Evolutionary conservation across 2,888 invertebrate genomes (phyloP), one percentile per base, ranked within the genome.

Genomic region (Campaea margaritaria): DNA sequence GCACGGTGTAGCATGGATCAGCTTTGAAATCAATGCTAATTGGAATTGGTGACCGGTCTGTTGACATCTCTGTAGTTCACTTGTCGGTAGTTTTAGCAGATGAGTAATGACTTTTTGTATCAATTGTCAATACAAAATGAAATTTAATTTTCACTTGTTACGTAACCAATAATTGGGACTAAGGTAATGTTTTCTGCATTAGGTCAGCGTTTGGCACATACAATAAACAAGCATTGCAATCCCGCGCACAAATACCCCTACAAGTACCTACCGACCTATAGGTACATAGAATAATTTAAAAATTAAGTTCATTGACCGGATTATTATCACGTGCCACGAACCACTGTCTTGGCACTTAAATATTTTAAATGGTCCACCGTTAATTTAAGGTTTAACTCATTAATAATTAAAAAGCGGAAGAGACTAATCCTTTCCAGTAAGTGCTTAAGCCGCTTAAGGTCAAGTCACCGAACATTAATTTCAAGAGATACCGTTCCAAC

Each of bases 371-470:
- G 48, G 21, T 31, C 15, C 16, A 14, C 45, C 36, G 14, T 44
- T 57, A 57, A 45, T 44, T 44, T 50, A 58, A 57, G 36, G 45
- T 43, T 54, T 43, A 58, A 41, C 38, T 51, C n/a, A 62, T 62
- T 47, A 50, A 46, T 51, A 36, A 62, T 62, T 59, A 51, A 63
- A 56, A 46, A 53, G 42, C 41, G 45, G 34, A 47, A 41, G 46
- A 28, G 44, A 58, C 56, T 63, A 58, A 66, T 58, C 61, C 62
- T 56, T 61, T 53, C 52, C 39, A 47, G 55, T 31, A 21, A 65
- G 58, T 56, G 48, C 45, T 53, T 51, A 60, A 65, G 52, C 55
- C 52, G 63, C 61, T 63, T 63, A 48, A 60, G 58, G 48, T 42
- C 53, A 57, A 45, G 48, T 48, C 57, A 39, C 47, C 34, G 47